phyloP scores from a whole-genome alignment of 2,888 invertebrate species.

The Hoplodrina blanda region DNA sequence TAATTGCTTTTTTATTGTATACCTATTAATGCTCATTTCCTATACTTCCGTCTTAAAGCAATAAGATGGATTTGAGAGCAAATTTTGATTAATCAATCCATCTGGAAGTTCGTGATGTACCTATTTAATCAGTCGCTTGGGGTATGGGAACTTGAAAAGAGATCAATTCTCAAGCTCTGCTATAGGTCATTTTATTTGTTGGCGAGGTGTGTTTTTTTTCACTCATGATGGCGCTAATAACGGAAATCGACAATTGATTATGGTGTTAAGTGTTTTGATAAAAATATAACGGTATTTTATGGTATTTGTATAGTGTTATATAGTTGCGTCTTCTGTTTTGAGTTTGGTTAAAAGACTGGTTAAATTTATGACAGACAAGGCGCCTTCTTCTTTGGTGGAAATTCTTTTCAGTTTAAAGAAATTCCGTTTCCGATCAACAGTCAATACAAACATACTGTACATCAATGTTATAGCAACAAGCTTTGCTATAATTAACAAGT shows the following conservation, averaged over 20 bases:
- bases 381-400: too few relatives aligned
- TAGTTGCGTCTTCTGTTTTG: neutral
- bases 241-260: slow-evolving; percentile 57
- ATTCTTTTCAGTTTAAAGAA: too few relatives aligned
- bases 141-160: slow-evolving; percentile 58
- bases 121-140: slow-evolving; percentile 30
- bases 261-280: slow-evolving; percentile 34
- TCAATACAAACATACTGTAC: too few relatives aligned
- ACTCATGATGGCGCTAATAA: slow-evolving; percentile 21
- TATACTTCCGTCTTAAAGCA: slow-evolving; percentile 47
- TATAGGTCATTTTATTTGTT: slow-evolving; percentile 30
- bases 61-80: slow-evolving; percentile 12
- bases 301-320: neutral
- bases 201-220: slow-evolving; percentile 22
- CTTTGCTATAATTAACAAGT: neutral
- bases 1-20: slow-evolving; percentile 57
- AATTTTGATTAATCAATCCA: slow-evolving; percentile 46
- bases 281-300: slow-evolving; percentile 11
- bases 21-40: slow-evolving; percentile 60
- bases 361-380: too few relatives aligned
- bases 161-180: slow-evolving; percentile 56
- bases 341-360: neutral
- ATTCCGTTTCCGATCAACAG: too few relatives aligned
- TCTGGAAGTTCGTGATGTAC: slow-evolving; percentile 49
- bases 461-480: neutral